Evolutionary conservation across 1,140 invertebrate genomes (phyloP), one percentile per base, ranked within the genome.

Genomic region (Pachypeltis micranthus): DNA sequence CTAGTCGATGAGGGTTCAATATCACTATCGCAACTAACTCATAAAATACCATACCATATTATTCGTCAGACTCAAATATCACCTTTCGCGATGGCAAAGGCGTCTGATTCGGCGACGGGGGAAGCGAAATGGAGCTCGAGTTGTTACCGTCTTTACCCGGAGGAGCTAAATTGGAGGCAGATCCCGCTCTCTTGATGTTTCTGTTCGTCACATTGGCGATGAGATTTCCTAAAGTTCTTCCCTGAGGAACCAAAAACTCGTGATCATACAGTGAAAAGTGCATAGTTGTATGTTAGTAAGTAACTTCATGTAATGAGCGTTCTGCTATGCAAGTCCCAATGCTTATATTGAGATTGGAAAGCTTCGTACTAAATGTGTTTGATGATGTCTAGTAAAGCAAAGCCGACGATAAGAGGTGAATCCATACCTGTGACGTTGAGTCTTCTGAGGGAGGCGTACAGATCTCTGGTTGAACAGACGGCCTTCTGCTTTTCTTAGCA

Each of bases 41-140:
- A n/a, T n/a, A n/a, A n/a, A n/a, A n/a, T n/a, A n/a, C n/a, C n/a
- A n/a, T n/a, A n/a, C n/a, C n/a, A n/a, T n/a, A n/a, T n/a, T n/a
- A n/a, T n/a, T n/a, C n/a, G 25, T 25, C 3, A 25, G 16, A 58
- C 12, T 24, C 25, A 58, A 25, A 21, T 78, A n/a, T n/a, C n/a
- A 80, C 81, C 78, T 82, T 82, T 70, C 80, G 69, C 68, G 74
- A 76, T 44, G 69, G 75, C 66, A 77, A 78, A 69, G 81, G 80
- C 69, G 86, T 87, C 71, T 81, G 80, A 67, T 84, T 83, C n/a
- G 87, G 87, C 67, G 86, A 88, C 63, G 85, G 86, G 63, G 87
- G 87, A 69, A 90, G 77, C 72, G 86, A 88, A 72, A 83, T 78
- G 59, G 85, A 86, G 70, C 75, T 74, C 68, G 74, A 70, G 70